Conservation (phyloP, 2,797 vertebrate species). For the Emydoidea blandingii region DNA sequence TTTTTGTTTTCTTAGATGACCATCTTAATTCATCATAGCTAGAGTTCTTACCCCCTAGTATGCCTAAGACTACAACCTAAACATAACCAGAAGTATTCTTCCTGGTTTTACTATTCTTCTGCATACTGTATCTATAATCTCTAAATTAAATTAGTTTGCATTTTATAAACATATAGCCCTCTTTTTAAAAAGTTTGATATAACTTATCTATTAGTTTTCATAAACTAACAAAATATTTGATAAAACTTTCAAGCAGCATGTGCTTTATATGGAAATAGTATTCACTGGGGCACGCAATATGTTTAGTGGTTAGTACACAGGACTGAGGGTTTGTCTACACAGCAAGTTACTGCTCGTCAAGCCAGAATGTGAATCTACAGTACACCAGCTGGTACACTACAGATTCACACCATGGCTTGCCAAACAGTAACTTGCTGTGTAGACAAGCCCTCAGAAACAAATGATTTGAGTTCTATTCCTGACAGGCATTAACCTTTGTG, state of each 20-base stretch:
- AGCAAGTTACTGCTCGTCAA: not conserved
- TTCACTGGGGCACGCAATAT: not conserved
- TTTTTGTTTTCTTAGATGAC: not conserved
- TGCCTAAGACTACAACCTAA: not conserved
- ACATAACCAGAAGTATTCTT: not conserved
- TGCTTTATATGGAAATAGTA: rapidly evolving
- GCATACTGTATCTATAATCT: not conserved
- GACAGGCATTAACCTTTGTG: not conserved
- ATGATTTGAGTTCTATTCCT: not conserved
- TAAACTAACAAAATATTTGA: not conserved
- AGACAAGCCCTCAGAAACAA: not conserved
- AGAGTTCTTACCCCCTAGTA: not conserved
- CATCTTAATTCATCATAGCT: not conserved
- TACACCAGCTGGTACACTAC: not conserved
- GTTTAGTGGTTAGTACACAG: not conserved
- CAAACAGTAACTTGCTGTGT: not conserved
- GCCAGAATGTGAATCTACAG: not conserved
- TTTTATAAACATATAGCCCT: not conserved
- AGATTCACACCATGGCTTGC: not conserved
- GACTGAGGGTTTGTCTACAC: not conserved
- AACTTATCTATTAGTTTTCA: not conserved
- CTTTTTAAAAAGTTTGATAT: not conserved
- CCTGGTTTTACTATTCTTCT: not conserved
- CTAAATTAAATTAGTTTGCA: not conserved
- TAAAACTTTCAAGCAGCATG: not conserved